phyloP scores from a whole-genome alignment of 2,888 invertebrate genomes.

The Cerastoderma edule region DNA sequence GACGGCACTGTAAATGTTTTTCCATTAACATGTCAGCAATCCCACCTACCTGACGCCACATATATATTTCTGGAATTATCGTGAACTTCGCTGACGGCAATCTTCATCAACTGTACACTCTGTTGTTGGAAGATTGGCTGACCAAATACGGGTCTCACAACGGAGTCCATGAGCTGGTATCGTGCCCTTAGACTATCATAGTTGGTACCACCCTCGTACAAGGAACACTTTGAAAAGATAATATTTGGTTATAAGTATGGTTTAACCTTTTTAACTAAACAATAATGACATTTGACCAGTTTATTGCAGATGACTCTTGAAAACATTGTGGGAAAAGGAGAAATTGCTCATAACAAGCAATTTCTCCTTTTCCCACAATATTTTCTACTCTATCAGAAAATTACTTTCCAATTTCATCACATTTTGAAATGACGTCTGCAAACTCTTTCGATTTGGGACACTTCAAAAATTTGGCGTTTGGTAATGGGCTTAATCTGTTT shows the following conservation, averaged over 20 bases:
- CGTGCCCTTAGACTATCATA: slow-evolving; percentile 1
- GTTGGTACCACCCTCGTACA: slow-evolving; percentile 10
- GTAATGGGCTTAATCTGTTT: too few relatives aligned
- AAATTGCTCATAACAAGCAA: neutral
- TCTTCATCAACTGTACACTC: slow-evolving; percentile 69
- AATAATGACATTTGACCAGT: too few relatives aligned
- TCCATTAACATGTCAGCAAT: too few relatives aligned
- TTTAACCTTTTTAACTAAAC: too few relatives aligned
- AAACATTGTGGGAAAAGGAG: neutral
- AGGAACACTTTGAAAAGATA: slow-evolving; percentile 14
- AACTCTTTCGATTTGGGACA: too few relatives aligned
- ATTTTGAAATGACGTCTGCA: too few relatives aligned
- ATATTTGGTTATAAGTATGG: too few relatives aligned
- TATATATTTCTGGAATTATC: slow-evolving; percentile 43
- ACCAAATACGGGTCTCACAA: slow-evolving; percentile 67
- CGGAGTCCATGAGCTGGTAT: slow-evolving; percentile 70
- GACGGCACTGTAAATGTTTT: too few relatives aligned
- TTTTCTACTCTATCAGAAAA: too few relatives aligned
- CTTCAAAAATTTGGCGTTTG: too few relatives aligned
- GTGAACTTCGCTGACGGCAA: slow-evolving; percentile 54
- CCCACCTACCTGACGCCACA: slow-evolving; percentile 44
- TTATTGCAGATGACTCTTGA: neutral
- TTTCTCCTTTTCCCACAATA: slow-evolving; percentile 8
- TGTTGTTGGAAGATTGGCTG: slow-evolving; percentile 71
- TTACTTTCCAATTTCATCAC: too few relatives aligned